Evolutionary conservation across 2,888 invertebrate genomes (phyloP).

Genomic region (Stenotaenia linearis): DNA sequence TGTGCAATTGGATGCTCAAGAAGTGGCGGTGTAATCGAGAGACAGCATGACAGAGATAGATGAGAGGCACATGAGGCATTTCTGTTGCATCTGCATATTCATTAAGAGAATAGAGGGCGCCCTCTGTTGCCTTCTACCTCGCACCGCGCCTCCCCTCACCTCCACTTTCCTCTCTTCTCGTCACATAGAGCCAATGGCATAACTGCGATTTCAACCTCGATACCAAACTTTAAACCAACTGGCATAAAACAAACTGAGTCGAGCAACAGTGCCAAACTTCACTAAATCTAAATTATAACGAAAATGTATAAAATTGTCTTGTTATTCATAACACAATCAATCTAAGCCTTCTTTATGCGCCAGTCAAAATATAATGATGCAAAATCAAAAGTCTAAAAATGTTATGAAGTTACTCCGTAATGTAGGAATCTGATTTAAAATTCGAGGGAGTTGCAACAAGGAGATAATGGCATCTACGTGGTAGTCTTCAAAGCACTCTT

Average conservation of each 20-base stretch:
- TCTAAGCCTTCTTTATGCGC: background rate
- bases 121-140: conserved; percentile 6
- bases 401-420: background rate
- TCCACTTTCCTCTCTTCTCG: background rate
- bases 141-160: background rate
- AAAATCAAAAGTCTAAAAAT: background rate
- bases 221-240: background rate
- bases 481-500: conserved; percentile 18
- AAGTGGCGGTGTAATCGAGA: conserved; percentile 29
- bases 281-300: background rate
- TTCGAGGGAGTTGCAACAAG: background rate
- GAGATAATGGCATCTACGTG: conserved; percentile 26
- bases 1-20: conserved; percentile 28
- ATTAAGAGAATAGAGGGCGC: conserved; percentile 29
- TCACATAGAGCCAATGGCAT: background rate
- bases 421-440: background rate
- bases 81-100: conserved; percentile 32
- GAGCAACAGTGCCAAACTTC: background rate
- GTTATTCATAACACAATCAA: background rate
- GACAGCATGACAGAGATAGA: conserved; percentile 28
- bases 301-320: background rate
- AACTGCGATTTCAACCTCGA: background rate
- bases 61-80: conserved; percentile 28
- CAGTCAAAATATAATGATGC: background rate
- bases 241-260: background rate